Evolutionary conservation across 2,797 vertebrate species (phyloP), one percentile per base, ranked within the genome.

Genomic region (Notolepis coatsorum): DNA sequence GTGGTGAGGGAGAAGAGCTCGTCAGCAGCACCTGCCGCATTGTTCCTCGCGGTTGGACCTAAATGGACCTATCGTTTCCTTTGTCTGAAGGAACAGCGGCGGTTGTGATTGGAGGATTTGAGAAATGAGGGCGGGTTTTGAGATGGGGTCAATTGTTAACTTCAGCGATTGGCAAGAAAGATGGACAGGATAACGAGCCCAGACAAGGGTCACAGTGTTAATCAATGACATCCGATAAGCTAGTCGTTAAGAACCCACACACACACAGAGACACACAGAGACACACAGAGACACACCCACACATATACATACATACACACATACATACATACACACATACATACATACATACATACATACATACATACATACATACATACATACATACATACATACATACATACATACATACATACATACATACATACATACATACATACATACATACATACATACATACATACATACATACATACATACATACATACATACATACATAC

Each of bases 181-280:
- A 77, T 20, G 64, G 75, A 79, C 71, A 27, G 64, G 70, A 72
- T 84, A 81, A 85, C 75, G 48, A 82, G 79, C 81, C 68, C 56
- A 24, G 68, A 70, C 15, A 75, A 75, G 41, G 71, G 65, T 37
- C 1, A 35, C 9, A 0, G 50, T 73, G 62, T 61, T 77, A 75
- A 82, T 82, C 76, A 56, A 73, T 73, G 61, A 64, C 64, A 57
- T 31, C 54, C 10, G 23, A 61, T 23, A 64, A 61, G 53, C 28
- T 20, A 17, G 41, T 23, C 8, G 7, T 39, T 38, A 24, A 7
- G 7, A 24, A 30, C 7, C 3, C 24, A n/a, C 10, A n/a, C 46
- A n/a, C 31, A n/a, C n/a, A 28, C 1, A 30, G 27, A 47, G 2
- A 31, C 35, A 5, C 31, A 24, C 18, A 9, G 52, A 27, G 45